phyloP scores from a whole-genome alignment of 2,888 invertebrate genomes.

The Koerneria pararmatus region DNA sequence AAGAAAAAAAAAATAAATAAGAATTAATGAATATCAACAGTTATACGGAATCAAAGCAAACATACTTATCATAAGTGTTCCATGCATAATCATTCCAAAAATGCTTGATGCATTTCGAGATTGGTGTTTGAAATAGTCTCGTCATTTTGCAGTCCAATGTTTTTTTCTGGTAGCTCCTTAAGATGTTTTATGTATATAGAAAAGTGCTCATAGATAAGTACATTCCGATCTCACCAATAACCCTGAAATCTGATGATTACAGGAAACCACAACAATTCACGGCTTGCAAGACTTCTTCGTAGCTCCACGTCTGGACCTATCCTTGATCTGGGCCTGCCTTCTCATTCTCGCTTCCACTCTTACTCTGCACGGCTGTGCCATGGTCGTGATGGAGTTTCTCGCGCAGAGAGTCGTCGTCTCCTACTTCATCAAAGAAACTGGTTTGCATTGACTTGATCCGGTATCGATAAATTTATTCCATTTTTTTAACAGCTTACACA shows the following conservation, averaged over 20 bases:
- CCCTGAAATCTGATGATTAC: background rate
- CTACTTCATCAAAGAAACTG: conserved; percentile 45
- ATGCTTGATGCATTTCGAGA: too few species aligned
- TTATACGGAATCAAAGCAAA: too few species aligned
- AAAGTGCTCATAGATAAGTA: too few species aligned
- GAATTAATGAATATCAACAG: too few species aligned
- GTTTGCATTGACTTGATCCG: conserved; percentile 11
- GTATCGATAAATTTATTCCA: background rate
- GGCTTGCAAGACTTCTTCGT: conserved; percentile 42
- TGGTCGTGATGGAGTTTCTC: conserved; percentile 33
- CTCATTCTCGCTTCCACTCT: conserved; percentile 31
- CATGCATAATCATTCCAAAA: too few species aligned
- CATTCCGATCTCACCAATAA: too few species aligned
- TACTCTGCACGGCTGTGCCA: conserved; percentile 37
- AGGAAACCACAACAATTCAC: conserved; percentile 46
- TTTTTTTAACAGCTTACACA: background rate
- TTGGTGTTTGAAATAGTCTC: too few species aligned
- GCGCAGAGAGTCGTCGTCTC: conserved; percentile 41
- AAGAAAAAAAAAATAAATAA: too few species aligned
- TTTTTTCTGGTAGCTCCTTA: too few species aligned
- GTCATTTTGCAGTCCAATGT: too few species aligned
- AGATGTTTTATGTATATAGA: too few species aligned
- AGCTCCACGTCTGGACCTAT: conserved; percentile 26
- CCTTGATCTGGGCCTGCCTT: conserved; percentile 38
- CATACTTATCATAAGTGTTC: too few species aligned